phyloP scores from a whole-genome alignment of 92 coral and sea anemone genomes.

The Actinostola sp. region DNA sequence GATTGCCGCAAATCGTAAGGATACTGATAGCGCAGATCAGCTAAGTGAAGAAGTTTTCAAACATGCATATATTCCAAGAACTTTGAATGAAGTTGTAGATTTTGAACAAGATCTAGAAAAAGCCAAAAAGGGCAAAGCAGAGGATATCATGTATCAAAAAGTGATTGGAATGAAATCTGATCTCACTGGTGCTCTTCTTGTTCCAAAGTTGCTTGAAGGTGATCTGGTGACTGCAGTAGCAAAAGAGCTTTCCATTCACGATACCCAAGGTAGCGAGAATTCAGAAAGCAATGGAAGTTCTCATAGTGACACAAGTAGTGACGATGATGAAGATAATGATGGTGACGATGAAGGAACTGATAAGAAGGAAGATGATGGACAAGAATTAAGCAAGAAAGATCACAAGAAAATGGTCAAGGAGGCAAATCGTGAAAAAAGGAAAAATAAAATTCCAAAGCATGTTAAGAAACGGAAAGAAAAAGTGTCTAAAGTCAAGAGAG shows the following conservation, averaged over 20 bases:
- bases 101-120: constrained; percentile 83
- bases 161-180: constrained; percentile 91
- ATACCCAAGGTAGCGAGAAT: too few species aligned
- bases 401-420: constrained; percentile 93
- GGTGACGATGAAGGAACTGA: constrained; percentile 64
- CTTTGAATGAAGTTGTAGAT: constrained; percentile 89
- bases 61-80: constrained; percentile 90
- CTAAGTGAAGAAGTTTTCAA: constrained; percentile 94
- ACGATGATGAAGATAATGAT: constrained; percentile 21
- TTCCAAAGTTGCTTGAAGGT: constrained; percentile 66
- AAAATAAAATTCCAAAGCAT: constrained; percentile 91
- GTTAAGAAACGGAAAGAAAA: constrained; percentile 93
- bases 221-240: constrained; percentile 3
- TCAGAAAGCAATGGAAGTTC: not conserved
- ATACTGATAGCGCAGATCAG: constrained; percentile 40
- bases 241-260: constrained; percentile 8
- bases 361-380: constrained; percentile 33
- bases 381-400: constrained; percentile 76
- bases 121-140: constrained; percentile 71
- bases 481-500: constrained; percentile 84
- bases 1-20: constrained; percentile 74
- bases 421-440: constrained; percentile 88
- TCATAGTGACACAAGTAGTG: not conserved
- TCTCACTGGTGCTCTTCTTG: constrained; percentile 80
- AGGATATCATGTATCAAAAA: constrained; percentile 84